A percentile compares a stretch with the other conserved stretches of the same genome.
Conservation (phyloP, 2,797 vertebrate genomes). For the Liasis olivaceus region DNA sequence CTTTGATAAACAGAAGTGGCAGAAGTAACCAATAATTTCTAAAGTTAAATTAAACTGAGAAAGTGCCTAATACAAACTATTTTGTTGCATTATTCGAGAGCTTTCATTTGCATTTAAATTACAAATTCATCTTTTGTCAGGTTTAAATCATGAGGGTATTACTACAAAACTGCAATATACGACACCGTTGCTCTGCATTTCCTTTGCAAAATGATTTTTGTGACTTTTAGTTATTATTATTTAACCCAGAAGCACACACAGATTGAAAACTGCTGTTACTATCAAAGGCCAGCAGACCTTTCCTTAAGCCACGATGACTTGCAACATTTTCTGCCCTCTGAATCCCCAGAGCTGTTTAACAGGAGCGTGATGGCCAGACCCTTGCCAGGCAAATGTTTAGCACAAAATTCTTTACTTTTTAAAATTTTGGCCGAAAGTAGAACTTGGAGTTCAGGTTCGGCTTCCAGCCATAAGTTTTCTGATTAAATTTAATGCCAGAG, state of each 20-base stretch:
- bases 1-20: accelerated
- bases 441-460: not conserved
- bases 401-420: not conserved
- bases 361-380: no score
- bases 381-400: not conserved
- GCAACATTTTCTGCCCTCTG: not conserved
- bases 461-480: not conserved
- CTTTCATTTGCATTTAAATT: slow-evolving; percentile 58
- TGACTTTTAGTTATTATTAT: accelerated
- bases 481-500: not conserved
- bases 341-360: not conserved
- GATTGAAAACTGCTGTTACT: not conserved
- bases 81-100: not conserved
- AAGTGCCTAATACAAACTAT: not conserved
- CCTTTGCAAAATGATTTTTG: not conserved
- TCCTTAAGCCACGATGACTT: not conserved
- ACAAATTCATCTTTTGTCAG: not conserved
- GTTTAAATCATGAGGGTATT: slow-evolving; percentile 9
- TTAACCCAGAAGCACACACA: accelerated
- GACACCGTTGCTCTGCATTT: not conserved
- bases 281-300: not conserved
- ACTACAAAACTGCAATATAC: not conserved
- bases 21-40: slow-evolving; percentile 14
- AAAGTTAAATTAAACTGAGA: not conserved
- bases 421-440: not conserved